A percentile compares a stretch with the other conserved stretches of the same genome.
phyloP scores from a whole-genome alignment of 1,140 invertebrate species.

The Samia ricini region DNA sequence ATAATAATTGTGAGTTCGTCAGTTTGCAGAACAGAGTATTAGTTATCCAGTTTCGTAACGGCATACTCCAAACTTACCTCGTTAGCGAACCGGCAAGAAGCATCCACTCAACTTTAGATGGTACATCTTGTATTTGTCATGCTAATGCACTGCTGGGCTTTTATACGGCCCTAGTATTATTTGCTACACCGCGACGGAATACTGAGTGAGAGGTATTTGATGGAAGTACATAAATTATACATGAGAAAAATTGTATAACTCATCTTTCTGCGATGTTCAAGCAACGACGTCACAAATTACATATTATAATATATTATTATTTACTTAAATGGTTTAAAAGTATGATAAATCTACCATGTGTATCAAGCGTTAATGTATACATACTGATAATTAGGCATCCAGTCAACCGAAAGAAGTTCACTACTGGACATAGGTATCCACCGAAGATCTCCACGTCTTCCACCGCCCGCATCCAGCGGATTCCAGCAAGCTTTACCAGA shows the following conservation, averaged over 20 bases:
- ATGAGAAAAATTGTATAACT: neutral
- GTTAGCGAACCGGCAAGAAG: conserved; percentile 17
- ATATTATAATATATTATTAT: too few relatives aligned
- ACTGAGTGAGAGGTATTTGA: neutral
- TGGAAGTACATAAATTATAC: neutral
- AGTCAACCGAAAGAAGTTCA: too few relatives aligned
- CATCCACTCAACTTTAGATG: conserved; percentile 3
- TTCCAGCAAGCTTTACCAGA: too few relatives aligned
- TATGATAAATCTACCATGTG: too few relatives aligned
- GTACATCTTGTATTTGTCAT: conserved; percentile 13
- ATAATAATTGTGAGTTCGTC: conserved; percentile 2
- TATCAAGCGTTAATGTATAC: too few relatives aligned
- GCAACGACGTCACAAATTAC: too few relatives aligned
- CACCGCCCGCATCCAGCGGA: too few relatives aligned
- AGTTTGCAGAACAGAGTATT: conserved; percentile 7
- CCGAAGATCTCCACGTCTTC: too few relatives aligned
- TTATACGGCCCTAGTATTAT: neutral
- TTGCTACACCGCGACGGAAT: neutral
- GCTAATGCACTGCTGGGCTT: conserved; percentile 1
- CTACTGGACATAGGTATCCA: too few relatives aligned
- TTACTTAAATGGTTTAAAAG: too few relatives aligned
- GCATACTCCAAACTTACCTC: conserved; percentile 13
- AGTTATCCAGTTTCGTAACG: conserved; percentile 8
- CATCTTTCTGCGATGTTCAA: too few relatives aligned
- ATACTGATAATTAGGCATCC: too few relatives aligned